Base-by-base conservation (phyloP, 2,888 invertebrate species). In the Caenorhabditis sp. region DNA sequence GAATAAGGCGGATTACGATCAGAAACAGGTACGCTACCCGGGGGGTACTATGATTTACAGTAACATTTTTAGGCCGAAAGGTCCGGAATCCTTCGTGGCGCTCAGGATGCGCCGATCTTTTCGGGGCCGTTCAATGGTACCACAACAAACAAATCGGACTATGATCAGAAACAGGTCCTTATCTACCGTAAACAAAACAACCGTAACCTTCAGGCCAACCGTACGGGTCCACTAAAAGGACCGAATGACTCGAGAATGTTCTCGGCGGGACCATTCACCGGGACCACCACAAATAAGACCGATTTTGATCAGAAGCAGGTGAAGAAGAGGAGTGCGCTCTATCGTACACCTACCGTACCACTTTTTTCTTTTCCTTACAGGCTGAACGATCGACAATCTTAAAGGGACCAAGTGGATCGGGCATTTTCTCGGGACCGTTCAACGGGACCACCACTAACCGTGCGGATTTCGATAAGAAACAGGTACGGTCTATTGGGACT, bases 11-110 rank as follows among this genome's bases (percentile, higher is more conserved):
- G 75, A 75, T 55, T 75, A 58, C 26, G 58, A 75, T 27, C 41
- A 22, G 45, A 68, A 75, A 35, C 62, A 75, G 55, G 63, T 62
- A 32, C n/a, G n/a, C n/a, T n/a, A n/a, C n/a, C n/a, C n/a, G n/a
- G n/a, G n/a, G n/a, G n/a, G n/a, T n/a, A n/a, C n/a, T n/a, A n/a
- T n/a, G 11, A 52, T 11, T 13, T 43, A 20, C 43, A 20, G 35
- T 20, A 48, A 48, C 8, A 17, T 27, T 39, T 58, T 11, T n/a
- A 61, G 35, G 58, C 62, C 2, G 68, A 75, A 17, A 22, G 52
- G 13, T 24, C 22, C 22, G 70, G 66, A 15, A 55, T 61, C 1
- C 48, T 53, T n/a, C 37, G 68, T 5, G 68, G 59, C 6, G 52
- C 58, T n/a, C n/a, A n/a, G n/a, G n/a, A n/a, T n/a, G n/a, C n/a